phyloP scores from a whole-genome alignment of 2,113 vertebrate species.

The Caloenas nicobarica region DNA sequence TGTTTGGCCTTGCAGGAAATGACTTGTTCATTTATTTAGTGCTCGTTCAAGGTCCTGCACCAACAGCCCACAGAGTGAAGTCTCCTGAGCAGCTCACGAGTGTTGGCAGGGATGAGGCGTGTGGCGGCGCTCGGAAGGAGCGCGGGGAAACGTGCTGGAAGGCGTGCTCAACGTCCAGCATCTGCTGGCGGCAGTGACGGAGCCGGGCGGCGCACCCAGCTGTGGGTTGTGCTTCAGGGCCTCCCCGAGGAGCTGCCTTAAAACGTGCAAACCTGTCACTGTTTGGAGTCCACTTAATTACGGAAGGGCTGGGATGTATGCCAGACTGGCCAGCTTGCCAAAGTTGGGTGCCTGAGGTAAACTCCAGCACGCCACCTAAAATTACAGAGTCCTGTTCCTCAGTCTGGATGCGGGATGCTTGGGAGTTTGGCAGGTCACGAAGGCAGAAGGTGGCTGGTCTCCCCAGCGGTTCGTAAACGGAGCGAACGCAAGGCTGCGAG shows the following conservation, averaged over 20 bases:
- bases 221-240: neutral
- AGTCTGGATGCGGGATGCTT: neutral
- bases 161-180: neutral
- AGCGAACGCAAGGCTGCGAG: fast-evolving
- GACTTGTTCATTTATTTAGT: slow-evolving; percentile 45
- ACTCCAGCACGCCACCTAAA: neutral
- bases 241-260: neutral
- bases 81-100: fast-evolving
- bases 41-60: slow-evolving; percentile 37
- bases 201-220: neutral
- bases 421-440: fast-evolving
- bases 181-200: fast-evolving
- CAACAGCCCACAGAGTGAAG: neutral
- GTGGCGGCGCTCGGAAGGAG: fast-evolving
- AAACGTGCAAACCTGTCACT: fast-evolving
- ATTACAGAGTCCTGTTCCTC: fast-evolving
- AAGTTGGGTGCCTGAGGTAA: neutral
- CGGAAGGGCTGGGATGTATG: fast-evolving
- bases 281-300: neutral
- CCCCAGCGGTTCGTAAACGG: neutral
- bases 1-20: slow-evolving; percentile 64
- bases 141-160: fast-evolving
- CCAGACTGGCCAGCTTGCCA: neutral
- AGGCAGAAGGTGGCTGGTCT: neutral
- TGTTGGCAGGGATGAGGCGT: neutral